Conservation (phyloP, 1,140 invertebrate genomes). For the Oreohelix idahoensis region DNA sequence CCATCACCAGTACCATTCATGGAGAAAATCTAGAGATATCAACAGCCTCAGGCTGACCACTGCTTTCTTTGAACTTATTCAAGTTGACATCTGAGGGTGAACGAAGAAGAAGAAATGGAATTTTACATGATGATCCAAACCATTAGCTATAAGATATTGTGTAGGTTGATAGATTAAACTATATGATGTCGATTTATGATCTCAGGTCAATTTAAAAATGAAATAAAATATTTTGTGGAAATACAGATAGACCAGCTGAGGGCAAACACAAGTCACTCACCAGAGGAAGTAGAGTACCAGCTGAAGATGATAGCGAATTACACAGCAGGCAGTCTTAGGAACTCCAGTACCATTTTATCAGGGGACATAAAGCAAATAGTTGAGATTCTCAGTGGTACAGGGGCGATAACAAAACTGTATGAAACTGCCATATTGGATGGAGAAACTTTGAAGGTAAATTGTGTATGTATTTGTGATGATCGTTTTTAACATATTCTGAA, state of each 20-base stretch:
- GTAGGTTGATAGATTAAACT: too few species aligned
- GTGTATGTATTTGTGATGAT: too few species aligned
- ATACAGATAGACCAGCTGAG: not conserved
- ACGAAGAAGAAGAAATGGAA: too few species aligned
- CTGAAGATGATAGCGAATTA: not conserved
- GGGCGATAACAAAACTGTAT: not conserved
- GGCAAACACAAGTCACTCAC: not conserved
- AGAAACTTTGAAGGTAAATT: not conserved
- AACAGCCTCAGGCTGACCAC: too few species aligned
- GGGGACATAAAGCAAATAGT: slow-evolving; percentile 11
- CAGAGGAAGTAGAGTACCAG: not conserved
- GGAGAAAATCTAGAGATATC: too few species aligned
- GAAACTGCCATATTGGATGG: not conserved
- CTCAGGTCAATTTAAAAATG: not conserved
- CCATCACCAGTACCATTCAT: too few species aligned
- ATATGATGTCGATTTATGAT: too few species aligned
- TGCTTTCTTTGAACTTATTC: too few species aligned
- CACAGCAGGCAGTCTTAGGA: not conserved
- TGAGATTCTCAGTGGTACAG: not conserved
- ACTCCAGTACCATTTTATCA: not conserved
- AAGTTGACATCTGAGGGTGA: too few species aligned
- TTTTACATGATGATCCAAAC: too few species aligned
- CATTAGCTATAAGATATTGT: too few species aligned
- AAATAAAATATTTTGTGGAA: not conserved
- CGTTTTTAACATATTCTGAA: too few species aligned